Percentiles rank a stretch among this genome's conserved stretches.
Conservation (phyloP, 1,140 invertebrate species). For the Luehdorfia chinensis region DNA sequence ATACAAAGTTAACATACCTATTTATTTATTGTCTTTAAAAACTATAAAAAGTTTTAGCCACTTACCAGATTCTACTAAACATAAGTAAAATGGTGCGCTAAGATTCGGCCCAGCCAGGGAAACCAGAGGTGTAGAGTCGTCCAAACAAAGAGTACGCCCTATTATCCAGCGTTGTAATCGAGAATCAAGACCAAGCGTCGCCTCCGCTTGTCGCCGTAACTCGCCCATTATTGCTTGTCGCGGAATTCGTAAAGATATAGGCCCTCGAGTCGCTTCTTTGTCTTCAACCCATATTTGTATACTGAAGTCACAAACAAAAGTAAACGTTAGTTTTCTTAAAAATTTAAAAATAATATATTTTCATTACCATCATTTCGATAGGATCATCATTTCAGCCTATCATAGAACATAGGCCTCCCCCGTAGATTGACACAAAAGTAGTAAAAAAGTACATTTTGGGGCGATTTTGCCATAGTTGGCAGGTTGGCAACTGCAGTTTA, state of each 20-base stretch:
- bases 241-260: constrained; percentile 36
- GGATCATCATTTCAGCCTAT: too few species aligned
- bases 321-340: too few species aligned
- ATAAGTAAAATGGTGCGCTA: constrained; percentile 61
- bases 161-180: constrained; percentile 71
- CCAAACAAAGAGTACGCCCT: constrained; percentile 50
- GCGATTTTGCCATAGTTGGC: too few species aligned
- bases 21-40: too few species aligned
- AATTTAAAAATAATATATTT: constrained; percentile 10
- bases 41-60: too few species aligned
- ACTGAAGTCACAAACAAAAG: constrained; percentile 32
- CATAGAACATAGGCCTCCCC: too few species aligned
- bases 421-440: too few species aligned
- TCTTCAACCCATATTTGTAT: constrained; percentile 65
- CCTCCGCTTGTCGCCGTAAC: constrained; percentile 42
- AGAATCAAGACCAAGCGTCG: constrained; percentile 45
- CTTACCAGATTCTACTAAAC: constrained; percentile 56
- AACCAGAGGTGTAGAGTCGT: constrained; percentile 36
- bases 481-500: too few species aligned
- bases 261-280: constrained; percentile 54
- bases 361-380: too few species aligned
- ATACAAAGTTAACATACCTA: too few species aligned
- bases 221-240: constrained; percentile 41
- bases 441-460: too few species aligned
- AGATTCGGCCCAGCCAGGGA: constrained; percentile 51